Evolutionary conservation across 2,888 invertebrate genomes (phyloP), one percentile per base, ranked within the genome.

Genomic region (Lasius platythorax): DNA sequence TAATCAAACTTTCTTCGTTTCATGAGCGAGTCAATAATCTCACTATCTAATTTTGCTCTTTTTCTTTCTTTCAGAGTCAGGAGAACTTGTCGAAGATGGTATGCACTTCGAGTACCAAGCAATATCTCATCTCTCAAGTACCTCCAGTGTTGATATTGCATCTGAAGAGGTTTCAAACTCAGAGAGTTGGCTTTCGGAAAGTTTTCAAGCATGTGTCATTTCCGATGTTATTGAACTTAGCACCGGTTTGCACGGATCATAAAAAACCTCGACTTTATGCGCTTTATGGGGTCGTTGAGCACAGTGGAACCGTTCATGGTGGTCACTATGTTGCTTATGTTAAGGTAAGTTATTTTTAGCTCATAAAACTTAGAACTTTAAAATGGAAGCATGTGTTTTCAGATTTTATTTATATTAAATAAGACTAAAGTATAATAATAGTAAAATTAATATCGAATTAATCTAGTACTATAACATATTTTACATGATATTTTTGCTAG

Each of bases 281-380:
- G 0, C 95, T 99, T 76, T 99, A 99, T 92, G 99, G 99, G 0
- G 97, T 99, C 0, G 99, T 99, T 3, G 99, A 98, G 93, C 99
- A 99, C 94, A 97, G 98, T 78, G 99, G 99, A 0, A 97, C 97
- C 4, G 97, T 99, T 94, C 97, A 97, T 93, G 98, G 98, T 53
- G 98, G 98, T 40, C 98, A 98, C 94, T 99, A 99, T 94, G 98
- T 99, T 0, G 99, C 99, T 8, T 99, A 98, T 93, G 98, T 99
- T 2, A 99, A 99, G 96, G 98, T 98, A 75, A 91, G 50, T 78
- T 23, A 23, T 46, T n/a, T 53, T 66, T 9, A 11, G 5, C 23
- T 9, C 11, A 5, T 64, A 56, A 30, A 58, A 30, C n/a, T 43
- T 40, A 56, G 11, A 30, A 40, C 8, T 28, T n/a, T 43, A n/a